These are phyloP conservation scores for Centroberyx gerrardi DNA, from an alignment of 2,797 vertebrate genomes.

Conservation along the genomic window DNA sequence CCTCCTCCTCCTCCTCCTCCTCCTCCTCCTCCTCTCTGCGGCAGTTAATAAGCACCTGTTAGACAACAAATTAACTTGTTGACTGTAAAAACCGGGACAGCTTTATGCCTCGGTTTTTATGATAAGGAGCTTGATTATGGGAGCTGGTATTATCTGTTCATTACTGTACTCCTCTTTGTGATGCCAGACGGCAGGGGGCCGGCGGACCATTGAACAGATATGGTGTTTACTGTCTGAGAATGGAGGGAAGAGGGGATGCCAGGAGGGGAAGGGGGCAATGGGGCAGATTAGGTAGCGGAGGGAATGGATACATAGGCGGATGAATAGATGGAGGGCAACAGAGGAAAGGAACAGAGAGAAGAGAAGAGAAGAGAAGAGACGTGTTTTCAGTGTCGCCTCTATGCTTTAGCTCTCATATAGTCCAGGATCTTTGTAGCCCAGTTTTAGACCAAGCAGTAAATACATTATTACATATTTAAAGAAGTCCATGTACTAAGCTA, in stretches of 20 bases:
- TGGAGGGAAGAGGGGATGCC: constrained; percentile 22
- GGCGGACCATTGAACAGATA: constrained; percentile 1
- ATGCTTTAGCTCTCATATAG: too few species aligned
- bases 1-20: constrained; percentile 26
- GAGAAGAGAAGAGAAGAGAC: neutral
- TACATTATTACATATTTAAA: too few species aligned
- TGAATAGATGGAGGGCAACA: neutral
- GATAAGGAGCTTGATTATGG: constrained; percentile 64
- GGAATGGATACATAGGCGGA: neutral
- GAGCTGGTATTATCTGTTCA: constrained; percentile 59
- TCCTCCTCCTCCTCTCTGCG: constrained; percentile 13
- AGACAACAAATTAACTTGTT: constrained; percentile 82
- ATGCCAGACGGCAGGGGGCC: constrained; percentile 2
- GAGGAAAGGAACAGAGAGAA: neutral
- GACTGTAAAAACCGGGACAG: constrained; percentile 70
- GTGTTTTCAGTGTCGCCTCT: too few species aligned
- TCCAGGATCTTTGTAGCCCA: too few species aligned
- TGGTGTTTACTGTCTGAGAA: constrained; percentile 61
- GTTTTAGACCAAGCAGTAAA: too few species aligned
- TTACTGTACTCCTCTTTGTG: constrained; percentile 39
- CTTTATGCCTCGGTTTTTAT: constrained; percentile 75
- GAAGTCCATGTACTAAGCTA: too few species aligned
- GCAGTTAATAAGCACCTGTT: constrained; percentile 80
- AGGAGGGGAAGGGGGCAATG: neutral
- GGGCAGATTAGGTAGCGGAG: neutral